Conservation (phyloP, 92 coral and sea anemone genomes). For the Parazoanthus swiftii region DNA sequence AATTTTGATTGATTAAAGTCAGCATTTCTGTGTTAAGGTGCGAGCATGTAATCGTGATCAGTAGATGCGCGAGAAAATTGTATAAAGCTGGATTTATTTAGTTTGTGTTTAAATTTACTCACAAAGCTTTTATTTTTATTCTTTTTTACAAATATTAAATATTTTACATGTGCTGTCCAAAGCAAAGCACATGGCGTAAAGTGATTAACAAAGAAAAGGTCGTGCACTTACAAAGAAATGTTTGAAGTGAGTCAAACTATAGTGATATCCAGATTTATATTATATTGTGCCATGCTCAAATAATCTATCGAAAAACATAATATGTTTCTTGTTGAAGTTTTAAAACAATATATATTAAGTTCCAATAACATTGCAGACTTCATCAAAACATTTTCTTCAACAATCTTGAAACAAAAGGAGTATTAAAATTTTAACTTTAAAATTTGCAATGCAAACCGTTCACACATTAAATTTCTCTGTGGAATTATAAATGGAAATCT, state of each 20-base stretch:
- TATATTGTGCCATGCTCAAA: not conserved
- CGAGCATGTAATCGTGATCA: no score
- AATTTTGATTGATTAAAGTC: no score
- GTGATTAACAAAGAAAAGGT: not conserved
- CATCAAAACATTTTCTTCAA: slow-evolving; percentile 2
- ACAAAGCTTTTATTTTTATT: no score
- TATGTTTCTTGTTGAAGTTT: slow-evolving; percentile 21
- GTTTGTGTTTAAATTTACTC: no score
- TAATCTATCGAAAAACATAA: not conserved
- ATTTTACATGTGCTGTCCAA: slow-evolving; percentile 34
- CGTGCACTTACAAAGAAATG: not conserved
- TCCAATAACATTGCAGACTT: not conserved
- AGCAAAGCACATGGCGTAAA: slow-evolving; percentile 12
- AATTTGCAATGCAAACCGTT: slow-evolving; percentile 6
- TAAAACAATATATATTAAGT: not conserved
- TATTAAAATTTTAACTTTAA: slow-evolving; percentile 1
- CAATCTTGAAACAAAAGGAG: not conserved
- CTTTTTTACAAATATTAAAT: slow-evolving; percentile 6
- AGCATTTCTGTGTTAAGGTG: no score
- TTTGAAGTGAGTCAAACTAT: not conserved
- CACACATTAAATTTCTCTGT: slow-evolving; percentile 4
- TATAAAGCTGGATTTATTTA: no score
- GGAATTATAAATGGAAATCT: not conserved
- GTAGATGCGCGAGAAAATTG: no score
- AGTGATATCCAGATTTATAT: not conserved